Base-by-base conservation (phyloP, 2,113 vertebrate species). In the Oceanites oceanicus region DNA sequence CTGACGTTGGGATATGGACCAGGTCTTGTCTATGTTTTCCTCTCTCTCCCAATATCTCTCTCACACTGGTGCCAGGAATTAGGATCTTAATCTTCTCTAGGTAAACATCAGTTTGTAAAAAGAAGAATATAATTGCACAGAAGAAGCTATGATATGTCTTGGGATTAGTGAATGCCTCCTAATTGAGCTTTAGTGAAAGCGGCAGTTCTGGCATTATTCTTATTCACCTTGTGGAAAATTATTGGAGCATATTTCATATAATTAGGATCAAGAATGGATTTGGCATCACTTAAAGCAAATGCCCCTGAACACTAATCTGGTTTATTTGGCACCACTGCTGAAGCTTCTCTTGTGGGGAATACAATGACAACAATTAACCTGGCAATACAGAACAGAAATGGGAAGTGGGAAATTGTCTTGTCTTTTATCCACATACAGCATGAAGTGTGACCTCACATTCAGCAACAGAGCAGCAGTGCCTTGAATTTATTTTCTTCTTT, bases 231-330 rank as follows among this genome's bases (percentile, higher is more conserved):
- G 93, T 96, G 92, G 97, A 97, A 98, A 97, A 97, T 97, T 73
- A 95, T 81, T 95, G 96, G 96, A 95, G 87, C 91, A 92, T 96
- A 94, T 96, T 97, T 97, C 94, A 94, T 80, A 95, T 89, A 97
- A 97, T 98, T 95, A 97, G 95, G 96, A 95, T 97, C 95, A 96
- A 94, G 96, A 97, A 98, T 94, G 96, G 95, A 96, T 97, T 96
- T 98, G 98, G 97, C 95, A 94, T 91, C 82, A 70, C 70, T 94
- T 66, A 82, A 93, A 95, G 95, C 84, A 95, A 97, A 97, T 92
- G 97, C 82, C 95, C 86, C 95, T 91, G 89, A 97, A 97, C 95
- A 86, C 90, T 97, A 97, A 97, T 95, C 96, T 78, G 38, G 96
- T 96, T 97, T 93, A 88, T 93, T 94, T 98, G 97, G 98, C 96